Evolutionary conservation across 2,113 vertebrate species (phyloP).

Genomic region (Osmerus mordax): DNA sequence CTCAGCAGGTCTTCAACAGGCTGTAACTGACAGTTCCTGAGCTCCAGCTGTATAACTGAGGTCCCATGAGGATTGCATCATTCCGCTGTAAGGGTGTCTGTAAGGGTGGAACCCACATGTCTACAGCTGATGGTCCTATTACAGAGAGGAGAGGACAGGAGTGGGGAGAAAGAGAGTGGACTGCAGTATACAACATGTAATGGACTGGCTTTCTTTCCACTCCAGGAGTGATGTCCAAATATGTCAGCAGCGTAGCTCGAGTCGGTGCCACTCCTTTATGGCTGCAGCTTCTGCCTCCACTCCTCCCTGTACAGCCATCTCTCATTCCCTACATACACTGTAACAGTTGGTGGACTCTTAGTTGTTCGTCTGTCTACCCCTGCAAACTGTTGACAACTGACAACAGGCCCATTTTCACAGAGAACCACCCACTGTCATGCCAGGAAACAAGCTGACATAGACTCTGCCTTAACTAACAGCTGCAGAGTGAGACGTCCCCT

Average conservation of each 20-base stretch:
- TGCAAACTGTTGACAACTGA: not conserved
- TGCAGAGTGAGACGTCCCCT: slow-evolving; percentile 13
- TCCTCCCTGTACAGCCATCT: not conserved
- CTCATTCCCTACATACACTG: not conserved
- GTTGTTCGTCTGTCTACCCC: not conserved
- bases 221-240: not conserved
- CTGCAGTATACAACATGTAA: not conserved
- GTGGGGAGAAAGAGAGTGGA: not conserved
- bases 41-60: slow-evolving; percentile 55
- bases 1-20: slow-evolving; percentile 26
- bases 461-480: slow-evolving; percentile 24
- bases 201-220: not conserved
- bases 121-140: slow-evolving; percentile 9
- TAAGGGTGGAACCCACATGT: slow-evolving; percentile 46
- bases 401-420: not conserved
- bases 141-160: no score
- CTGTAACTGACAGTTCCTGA: slow-evolving; percentile 27
- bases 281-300: no score
- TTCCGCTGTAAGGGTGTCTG: slow-evolving; percentile 41
- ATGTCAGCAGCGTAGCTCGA: no score
- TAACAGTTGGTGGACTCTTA: no score
- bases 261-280: no score
- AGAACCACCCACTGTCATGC: slow-evolving; percentile 16
- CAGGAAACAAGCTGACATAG: slow-evolving; percentile 44
- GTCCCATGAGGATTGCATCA: slow-evolving; percentile 57